These are phyloP conservation scores for Hippocampus kuda DNA, from an alignment of 2,797 vertebrate species.

Conservation along the genomic window DNA sequence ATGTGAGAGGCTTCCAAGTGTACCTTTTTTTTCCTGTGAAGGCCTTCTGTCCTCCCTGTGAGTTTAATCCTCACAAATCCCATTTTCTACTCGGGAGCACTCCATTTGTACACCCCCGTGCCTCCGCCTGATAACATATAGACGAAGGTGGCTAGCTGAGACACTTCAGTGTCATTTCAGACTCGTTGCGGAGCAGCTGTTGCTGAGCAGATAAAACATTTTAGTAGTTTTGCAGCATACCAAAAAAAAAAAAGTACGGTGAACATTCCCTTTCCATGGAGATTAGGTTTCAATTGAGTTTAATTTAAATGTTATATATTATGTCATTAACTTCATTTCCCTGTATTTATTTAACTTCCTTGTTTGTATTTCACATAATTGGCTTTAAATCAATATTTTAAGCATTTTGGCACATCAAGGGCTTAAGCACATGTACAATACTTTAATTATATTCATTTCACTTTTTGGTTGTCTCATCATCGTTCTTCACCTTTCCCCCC, in stretches of 20 bases:
- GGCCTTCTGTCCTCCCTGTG: background rate
- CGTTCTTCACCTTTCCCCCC: too few relatives aligned
- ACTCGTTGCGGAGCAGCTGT: background rate
- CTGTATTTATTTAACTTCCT: too few relatives aligned
- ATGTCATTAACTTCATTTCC: too few relatives aligned
- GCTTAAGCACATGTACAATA: too few relatives aligned
- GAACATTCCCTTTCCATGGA: background rate
- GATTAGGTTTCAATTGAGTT: background rate
- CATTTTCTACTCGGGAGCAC: background rate
- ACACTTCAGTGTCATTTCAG: background rate
- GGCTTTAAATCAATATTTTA: too few relatives aligned
- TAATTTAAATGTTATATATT: too few relatives aligned
- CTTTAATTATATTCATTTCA: too few relatives aligned
- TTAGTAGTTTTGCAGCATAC: background rate
- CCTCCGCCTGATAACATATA: conserved; percentile 1
- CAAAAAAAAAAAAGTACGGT: background rate
- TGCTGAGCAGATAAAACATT: background rate
- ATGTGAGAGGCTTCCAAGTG: background rate
- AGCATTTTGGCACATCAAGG: too few relatives aligned
- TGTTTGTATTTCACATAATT: too few relatives aligned
- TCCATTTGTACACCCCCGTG: background rate
- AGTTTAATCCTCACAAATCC: conserved; percentile 1
- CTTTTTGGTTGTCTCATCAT: too few relatives aligned
- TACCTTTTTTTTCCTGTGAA: background rate
- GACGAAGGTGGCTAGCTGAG: background rate